These are phyloP conservation scores for Hedychridium roseum DNA, from an alignment of 2,888 invertebrate genomes.

Conservation along the genomic window DNA sequence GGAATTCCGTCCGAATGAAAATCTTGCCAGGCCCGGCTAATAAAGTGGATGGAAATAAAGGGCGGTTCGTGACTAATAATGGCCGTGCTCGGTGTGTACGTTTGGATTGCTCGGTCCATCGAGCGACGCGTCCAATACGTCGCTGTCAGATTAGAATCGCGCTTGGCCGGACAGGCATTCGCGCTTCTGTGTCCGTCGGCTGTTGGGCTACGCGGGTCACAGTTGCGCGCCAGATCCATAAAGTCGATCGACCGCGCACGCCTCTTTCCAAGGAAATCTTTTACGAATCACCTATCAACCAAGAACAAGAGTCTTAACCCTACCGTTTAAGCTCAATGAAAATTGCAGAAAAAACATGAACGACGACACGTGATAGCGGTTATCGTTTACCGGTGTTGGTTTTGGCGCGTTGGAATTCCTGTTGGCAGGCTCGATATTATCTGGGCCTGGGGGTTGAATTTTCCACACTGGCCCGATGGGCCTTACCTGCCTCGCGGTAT, in stretches of 20 bases:
- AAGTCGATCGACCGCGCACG: slow-evolving; percentile 47
- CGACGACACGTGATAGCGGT: too few relatives aligned
- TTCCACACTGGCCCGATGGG: background rate
- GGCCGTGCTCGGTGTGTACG: slow-evolving; percentile 29
- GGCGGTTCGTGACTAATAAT: slow-evolving; percentile 51
- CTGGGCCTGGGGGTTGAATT: background rate
- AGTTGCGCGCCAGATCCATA: slow-evolving; percentile 48
- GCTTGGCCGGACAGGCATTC: slow-evolving; percentile 61
- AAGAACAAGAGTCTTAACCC: too few relatives aligned
- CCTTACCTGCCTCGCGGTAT: too few relatives aligned
- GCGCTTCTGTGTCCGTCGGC: slow-evolving; percentile 59
- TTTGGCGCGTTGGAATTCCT: too few relatives aligned
- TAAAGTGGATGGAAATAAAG: slow-evolving; percentile 50
- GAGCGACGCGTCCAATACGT: slow-evolving; percentile 52
- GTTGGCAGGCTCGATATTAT: too few relatives aligned
- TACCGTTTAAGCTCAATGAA: too few relatives aligned
- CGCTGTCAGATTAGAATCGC: slow-evolving; percentile 62
- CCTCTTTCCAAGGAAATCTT: slow-evolving; percentile 57
- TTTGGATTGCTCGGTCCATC: slow-evolving; percentile 30
- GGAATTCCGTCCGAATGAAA: too few relatives aligned
- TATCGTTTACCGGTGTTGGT: too few relatives aligned
- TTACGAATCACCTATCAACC: too few relatives aligned
- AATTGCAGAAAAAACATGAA: too few relatives aligned
- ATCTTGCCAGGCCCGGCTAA: background rate
- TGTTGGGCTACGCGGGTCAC: slow-evolving; percentile 49